Evolutionary conservation across 2,888 invertebrate species (phyloP).

Genomic region (Apotomis betuletana): DNA sequence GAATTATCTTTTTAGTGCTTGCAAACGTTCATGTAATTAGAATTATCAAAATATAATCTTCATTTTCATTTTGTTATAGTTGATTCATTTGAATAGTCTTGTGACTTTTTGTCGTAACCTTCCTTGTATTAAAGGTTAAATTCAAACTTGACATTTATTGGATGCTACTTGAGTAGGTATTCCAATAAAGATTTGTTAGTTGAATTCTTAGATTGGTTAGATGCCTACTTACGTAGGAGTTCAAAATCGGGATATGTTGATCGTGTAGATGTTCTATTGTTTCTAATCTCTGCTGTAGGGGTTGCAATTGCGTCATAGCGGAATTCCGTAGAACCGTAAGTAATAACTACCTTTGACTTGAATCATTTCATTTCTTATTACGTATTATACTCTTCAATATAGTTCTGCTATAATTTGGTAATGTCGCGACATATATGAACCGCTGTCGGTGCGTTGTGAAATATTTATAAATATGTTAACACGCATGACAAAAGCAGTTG

Average conservation of each 20-base stretch:
- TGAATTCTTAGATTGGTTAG: constrained; percentile 25
- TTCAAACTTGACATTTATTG: constrained; percentile 3
- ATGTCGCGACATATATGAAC: too few relatives aligned
- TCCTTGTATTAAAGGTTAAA: constrained; percentile 1
- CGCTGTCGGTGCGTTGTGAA: too few relatives aligned
- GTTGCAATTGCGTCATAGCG: constrained; percentile 17
- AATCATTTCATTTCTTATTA: constrained; percentile 16
- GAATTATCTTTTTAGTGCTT: constrained; percentile 37
- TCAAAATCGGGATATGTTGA: constrained; percentile 19
- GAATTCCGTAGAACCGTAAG: constrained; percentile 36
- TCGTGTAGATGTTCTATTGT: constrained; percentile 17
- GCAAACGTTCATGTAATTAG: constrained; percentile 39
- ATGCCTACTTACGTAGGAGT: constrained; percentile 16
- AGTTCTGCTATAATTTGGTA: too few relatives aligned
- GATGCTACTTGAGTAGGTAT: constrained; percentile 4
- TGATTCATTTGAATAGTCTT: constrained; percentile 13
- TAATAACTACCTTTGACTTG: constrained; percentile 14
- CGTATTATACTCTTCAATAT: neutral
- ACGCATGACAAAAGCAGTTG: too few relatives aligned
- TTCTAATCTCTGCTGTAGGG: constrained; percentile 33
- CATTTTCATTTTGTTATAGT: constrained; percentile 18
- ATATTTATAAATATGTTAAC: too few relatives aligned
- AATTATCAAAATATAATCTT: constrained; percentile 18
- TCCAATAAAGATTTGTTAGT: constrained; percentile 8
- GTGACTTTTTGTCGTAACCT: constrained; percentile 8